A percentile compares a stretch with the other conserved stretches of the same genome.
Evolutionary conservation across 2,797 vertebrate genomes (phyloP).

Genomic region (Pipistrellus pipistrellus): DNA sequence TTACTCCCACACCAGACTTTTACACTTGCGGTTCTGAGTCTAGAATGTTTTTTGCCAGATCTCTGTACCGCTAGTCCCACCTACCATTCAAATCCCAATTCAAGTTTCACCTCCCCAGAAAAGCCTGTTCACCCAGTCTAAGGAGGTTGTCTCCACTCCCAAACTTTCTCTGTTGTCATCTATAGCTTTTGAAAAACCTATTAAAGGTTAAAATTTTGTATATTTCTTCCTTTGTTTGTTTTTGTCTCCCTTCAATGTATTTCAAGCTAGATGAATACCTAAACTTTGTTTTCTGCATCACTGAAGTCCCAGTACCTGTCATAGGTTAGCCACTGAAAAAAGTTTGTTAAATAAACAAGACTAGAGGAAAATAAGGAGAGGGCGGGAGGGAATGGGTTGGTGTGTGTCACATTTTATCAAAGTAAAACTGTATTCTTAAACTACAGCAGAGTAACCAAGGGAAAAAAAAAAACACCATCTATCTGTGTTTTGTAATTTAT

Average conservation of each 20-base stretch:
- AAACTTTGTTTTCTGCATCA: background rate
- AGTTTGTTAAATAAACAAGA: background rate
- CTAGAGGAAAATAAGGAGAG: background rate
- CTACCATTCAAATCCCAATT: background rate
- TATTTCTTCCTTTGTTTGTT: background rate
- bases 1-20: background rate
- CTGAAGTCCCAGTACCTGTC: background rate
- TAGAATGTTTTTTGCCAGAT: background rate
- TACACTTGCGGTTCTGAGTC: background rate
- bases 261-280: background rate
- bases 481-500: constrained; percentile 53
- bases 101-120: background rate
- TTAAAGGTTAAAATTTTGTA: background rate
- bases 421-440: constrained; percentile 58
- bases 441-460: constrained; percentile 56
- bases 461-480: constrained; percentile 55
- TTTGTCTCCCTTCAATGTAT: background rate
- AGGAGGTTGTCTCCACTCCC: background rate
- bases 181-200: background rate
- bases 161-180: background rate
- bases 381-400: background rate
- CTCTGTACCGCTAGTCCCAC: background rate
- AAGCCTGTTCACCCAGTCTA: background rate
- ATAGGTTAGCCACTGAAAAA: background rate
- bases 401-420: background rate